A percentile compares a stretch with the other conserved stretches of the same genome.
Evolutionary conservation across 2,113 vertebrate genomes (phyloP).

Genomic region (Pterocles gutturalis): DNA sequence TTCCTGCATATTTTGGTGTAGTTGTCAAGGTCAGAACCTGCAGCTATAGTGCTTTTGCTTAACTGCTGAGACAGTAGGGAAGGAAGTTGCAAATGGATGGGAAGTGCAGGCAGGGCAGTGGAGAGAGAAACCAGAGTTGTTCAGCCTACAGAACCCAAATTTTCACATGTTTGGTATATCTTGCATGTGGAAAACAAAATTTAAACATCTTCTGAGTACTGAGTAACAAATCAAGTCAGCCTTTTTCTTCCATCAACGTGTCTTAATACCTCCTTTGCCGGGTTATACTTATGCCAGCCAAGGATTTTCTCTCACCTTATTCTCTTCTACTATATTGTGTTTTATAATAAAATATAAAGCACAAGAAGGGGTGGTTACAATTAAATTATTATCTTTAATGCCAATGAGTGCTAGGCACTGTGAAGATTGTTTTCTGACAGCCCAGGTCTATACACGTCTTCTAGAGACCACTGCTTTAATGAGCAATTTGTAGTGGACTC

Average conservation of each 20-base stretch:
- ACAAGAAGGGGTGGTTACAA: not conserved
- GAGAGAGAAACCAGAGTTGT: not conserved
- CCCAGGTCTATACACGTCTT: not conserved
- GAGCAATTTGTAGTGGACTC: accelerated
- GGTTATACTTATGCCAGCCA: not conserved
- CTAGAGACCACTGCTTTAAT: not conserved
- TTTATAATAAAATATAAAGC: not conserved
- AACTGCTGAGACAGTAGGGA: not conserved
- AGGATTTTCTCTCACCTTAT: not conserved
- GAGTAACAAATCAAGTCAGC: not conserved
- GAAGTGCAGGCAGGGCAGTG: not conserved
- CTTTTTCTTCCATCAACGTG: not conserved
- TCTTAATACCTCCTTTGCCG: not conserved
- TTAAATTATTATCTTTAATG: not conserved
- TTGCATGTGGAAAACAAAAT: not conserved
- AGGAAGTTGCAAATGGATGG: not conserved
- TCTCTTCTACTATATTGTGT: accelerated
- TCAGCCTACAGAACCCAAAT: not conserved
- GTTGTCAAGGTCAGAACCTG: slow-evolving; percentile 15
- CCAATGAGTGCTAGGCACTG: not conserved
- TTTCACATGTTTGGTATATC: not conserved
- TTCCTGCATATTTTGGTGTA: not conserved
- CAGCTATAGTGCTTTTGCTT: not conserved
- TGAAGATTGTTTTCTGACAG: not conserved
- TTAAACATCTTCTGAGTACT: not conserved